Conservation (phyloP, 2,113 vertebrate genomes). For the Donacobius atricapilla region DNA sequence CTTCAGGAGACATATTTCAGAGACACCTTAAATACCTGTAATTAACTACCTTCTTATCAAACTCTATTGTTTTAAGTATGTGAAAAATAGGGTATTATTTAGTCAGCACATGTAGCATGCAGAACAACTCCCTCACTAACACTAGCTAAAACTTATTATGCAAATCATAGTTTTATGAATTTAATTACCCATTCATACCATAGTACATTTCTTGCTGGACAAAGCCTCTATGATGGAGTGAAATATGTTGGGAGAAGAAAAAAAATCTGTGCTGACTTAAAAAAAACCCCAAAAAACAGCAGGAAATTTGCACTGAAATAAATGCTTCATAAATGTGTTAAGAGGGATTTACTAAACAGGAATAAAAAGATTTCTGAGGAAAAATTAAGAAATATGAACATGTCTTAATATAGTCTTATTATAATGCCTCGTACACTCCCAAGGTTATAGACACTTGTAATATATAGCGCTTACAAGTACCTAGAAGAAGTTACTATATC, state of each 20-base stretch:
- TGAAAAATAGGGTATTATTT: not conserved
- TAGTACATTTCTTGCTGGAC: not conserved
- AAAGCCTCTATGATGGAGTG: not conserved
- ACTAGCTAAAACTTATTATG: not conserved
- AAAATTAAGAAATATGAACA: not conserved
- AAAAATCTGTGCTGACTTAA: not conserved
- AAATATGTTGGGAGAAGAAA: not conserved
- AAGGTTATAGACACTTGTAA: not conserved
- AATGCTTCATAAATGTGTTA: not conserved
- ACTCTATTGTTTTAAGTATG: not conserved
- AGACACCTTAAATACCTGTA: not conserved
- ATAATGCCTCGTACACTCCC: not conserved
- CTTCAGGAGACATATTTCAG: not conserved
- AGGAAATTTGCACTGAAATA: not conserved
- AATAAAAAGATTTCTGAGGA: not conserved
- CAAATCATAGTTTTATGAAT: not conserved
- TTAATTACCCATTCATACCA: not conserved
- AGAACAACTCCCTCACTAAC: not conserved
- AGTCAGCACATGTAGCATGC: not conserved
- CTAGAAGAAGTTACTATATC: not conserved
- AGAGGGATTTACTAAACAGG: not conserved
- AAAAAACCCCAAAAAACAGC: not conserved
- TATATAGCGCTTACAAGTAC: not conserved
- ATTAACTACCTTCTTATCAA: not conserved
- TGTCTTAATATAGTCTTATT: not conserved